Conservation (phyloP, 2,888 invertebrate species). For the Pediacus dermestoides region DNA sequence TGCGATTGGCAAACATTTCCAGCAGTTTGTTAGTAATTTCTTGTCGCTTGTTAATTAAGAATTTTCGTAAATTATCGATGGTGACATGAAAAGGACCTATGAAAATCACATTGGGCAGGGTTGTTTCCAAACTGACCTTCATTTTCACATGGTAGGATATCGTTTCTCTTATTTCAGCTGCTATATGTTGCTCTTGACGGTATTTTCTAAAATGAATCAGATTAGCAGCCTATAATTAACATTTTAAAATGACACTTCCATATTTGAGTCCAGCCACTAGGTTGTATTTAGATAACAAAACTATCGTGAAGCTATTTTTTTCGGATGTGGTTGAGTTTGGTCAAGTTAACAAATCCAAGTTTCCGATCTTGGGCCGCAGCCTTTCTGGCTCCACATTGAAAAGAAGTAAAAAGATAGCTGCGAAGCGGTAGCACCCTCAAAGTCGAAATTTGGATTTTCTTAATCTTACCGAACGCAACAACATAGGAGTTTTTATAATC, state of each 20-base stretch:
- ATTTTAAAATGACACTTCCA: not conserved
- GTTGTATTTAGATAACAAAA: no score
- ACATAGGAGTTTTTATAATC: not conserved
- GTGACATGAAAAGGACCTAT: conserved; percentile 77
- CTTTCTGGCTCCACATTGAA: no score
- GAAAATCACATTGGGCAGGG: conserved; percentile 66
- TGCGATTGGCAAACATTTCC: conserved; percentile 66
- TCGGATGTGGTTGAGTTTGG: no score
- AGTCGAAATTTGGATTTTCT: no score
- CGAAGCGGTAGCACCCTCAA: no score
- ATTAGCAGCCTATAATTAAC: conserved; percentile 24
- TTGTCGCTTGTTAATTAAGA: conserved; percentile 67
- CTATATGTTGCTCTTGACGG: conserved; percentile 60
- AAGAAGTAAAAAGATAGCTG: no score
- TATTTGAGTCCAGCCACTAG: no score
- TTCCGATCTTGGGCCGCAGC: no score
- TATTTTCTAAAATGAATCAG: conserved; percentile 47
- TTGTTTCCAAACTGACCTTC: conserved; percentile 61
- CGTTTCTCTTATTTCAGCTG: conserved; percentile 68
- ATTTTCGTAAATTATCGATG: conserved; percentile 63
- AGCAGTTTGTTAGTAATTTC: conserved; percentile 67
- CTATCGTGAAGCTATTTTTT: no score
- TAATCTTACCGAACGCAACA: not conserved
- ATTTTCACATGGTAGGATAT: conserved; percentile 65
- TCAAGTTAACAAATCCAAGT: no score